Evolutionary conservation across 2,113 vertebrate species (phyloP), one percentile per base, ranked within the genome.

Genomic region (Vireo altiloquus): DNA sequence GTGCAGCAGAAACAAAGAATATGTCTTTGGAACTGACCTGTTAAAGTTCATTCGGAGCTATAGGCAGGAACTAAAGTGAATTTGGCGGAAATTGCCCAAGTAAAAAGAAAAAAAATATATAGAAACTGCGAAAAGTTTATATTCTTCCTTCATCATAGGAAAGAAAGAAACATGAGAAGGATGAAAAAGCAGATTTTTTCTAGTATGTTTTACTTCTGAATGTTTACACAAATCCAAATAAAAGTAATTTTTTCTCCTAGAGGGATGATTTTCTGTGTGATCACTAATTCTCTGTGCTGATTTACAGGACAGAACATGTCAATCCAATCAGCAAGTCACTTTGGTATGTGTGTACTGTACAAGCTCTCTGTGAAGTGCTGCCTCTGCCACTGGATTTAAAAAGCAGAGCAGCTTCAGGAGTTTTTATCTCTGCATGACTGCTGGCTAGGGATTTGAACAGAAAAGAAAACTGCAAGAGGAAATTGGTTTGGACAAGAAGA

Each of bases 191-290:
- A 54, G 22, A 39, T 77, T 87, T 94, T 95, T 88, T 77, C 46
- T 19, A 56, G 14, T 82, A 83, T 52, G 18, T 47, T 76, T 91
- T 94, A 64, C 85, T 92, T 92, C 35, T 77, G 90, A 78, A 74
- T 72, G 47, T 83, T 95, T 88, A 66, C 74, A 81, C 33, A 81
- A 91, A 83, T 66, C 49, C 0, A 0, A 89, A 69, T 75, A 65
- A 57, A 96, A 95, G 49, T 57, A 37, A 19, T 68, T 75, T 95
- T 95, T 92, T 80, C n/a, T 96, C 68, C 40, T 84, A 68, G 37
- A 90, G 81, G 52, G 20, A 72, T 96, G 88, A 95, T 87, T 97
- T 97, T 87, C 84, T 89, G 86, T 92, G 94, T 95, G 90, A 92
- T 96, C 89, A 95, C 79, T 93, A 94, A 66, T 85, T 94, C 59